These are phyloP conservation scores for Rhizoglyphus robini DNA, from an alignment of 1,140 invertebrate species.

Conservation along the genomic window DNA sequence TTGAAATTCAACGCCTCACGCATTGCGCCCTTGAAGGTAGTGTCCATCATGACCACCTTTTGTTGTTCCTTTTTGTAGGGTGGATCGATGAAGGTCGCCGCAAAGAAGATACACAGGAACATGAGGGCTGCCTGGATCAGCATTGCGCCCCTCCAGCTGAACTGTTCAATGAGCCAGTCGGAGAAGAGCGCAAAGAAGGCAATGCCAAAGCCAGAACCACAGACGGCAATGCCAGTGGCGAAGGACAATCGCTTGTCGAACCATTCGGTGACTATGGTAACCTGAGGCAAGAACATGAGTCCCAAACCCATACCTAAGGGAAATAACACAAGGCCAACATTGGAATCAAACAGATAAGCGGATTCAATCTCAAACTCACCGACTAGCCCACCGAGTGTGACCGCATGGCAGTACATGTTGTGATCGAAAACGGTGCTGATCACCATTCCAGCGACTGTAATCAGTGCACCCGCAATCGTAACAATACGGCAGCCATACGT, in stretches of 20 bases:
- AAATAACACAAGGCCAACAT: too few relatives aligned
- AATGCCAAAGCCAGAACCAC: constrained; percentile 76
- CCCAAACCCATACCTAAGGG: constrained; percentile 36
- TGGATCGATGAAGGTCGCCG: constrained; percentile 25
- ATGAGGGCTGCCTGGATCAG: constrained; percentile 31
- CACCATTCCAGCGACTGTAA: constrained; percentile 54
- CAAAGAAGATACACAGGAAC: constrained; percentile 30
- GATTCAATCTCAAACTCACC: too few relatives aligned
- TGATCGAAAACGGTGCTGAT: constrained; percentile 57
- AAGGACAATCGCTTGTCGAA: constrained; percentile 42
- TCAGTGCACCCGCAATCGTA: too few relatives aligned
- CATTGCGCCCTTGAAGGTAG: constrained; percentile 25
- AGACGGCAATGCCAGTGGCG: constrained; percentile 52
- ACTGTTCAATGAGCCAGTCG: constrained; percentile 23
- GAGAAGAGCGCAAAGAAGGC: constrained; percentile 43
- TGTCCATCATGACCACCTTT: neutral
- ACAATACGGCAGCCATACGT: constrained; percentile 75
- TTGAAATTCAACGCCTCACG: constrained; percentile 55
- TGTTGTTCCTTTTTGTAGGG: neutral
- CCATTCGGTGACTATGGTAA: constrained; percentile 42
- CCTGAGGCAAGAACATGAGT: constrained; percentile 41
- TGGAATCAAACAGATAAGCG: too few relatives aligned
- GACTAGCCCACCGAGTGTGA: constrained; percentile 67
- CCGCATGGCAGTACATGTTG: constrained; percentile 56
- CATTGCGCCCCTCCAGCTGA: constrained; percentile 29